A percentile compares a stretch with the other conserved stretches of the same genome.
phyloP scores from a whole-genome alignment of 1,140 invertebrate genomes.

The Ganaspis sp. region DNA sequence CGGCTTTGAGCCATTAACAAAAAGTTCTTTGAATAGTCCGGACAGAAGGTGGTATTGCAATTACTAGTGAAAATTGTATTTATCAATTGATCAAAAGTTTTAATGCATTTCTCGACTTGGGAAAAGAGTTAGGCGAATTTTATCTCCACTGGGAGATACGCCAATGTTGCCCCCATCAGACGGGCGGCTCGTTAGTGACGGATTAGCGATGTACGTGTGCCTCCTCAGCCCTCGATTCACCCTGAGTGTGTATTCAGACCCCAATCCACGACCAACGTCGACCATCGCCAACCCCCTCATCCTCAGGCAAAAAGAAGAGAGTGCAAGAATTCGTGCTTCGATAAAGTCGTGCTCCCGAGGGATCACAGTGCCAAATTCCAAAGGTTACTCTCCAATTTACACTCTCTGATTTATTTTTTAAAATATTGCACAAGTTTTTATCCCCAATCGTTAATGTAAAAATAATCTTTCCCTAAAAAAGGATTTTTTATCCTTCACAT shows the following conservation, averaged over 20 bases:
- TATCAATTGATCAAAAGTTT: too few relatives aligned
- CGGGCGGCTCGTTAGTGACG: slow-evolving; percentile 69
- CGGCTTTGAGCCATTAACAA: neutral
- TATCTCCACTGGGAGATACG: slow-evolving; percentile 43
- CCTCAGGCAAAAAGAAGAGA: slow-evolving; percentile 58
- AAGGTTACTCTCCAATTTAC: neutral
- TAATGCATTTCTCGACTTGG: neutral
- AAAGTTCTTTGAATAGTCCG: neutral
- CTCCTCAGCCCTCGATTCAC: slow-evolving; percentile 60
- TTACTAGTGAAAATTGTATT: too few relatives aligned
- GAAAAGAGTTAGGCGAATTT: neutral
- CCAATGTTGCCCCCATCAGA: slow-evolving; percentile 59
- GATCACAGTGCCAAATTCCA: slow-evolving; percentile 31
- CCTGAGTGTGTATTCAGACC: slow-evolving; percentile 66
- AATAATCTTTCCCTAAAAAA: too few relatives aligned
- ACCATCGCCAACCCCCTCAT: slow-evolving; percentile 49
- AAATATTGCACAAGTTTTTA: too few relatives aligned
- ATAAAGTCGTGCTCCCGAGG: neutral
- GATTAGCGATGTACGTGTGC: slow-evolving; percentile 71
- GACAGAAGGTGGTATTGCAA: neutral
- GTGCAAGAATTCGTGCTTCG: slow-evolving; percentile 57
- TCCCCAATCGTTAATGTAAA: too few relatives aligned
- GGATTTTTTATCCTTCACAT: too few relatives aligned
- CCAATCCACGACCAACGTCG: slow-evolving; percentile 54
- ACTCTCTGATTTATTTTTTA: neutral